These are phyloP conservation scores for Drosophila equinoxialis DNA, from an alignment of 1,140 invertebrate genomes.

Conservation along the genomic window DNA sequence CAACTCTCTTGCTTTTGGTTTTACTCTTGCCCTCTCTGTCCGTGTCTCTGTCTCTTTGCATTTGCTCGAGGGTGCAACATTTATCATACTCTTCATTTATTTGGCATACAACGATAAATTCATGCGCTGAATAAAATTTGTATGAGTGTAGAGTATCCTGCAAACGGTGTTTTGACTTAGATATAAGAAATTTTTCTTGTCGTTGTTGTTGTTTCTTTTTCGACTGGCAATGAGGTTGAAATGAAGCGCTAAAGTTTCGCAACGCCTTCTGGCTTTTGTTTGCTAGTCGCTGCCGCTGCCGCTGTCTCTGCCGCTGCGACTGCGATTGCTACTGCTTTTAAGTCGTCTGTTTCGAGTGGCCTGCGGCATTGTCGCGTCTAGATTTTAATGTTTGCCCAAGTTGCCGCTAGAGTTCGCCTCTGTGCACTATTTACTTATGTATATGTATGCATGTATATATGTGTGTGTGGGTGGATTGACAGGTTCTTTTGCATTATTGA, in stretches of 20 bases:
- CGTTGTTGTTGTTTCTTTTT: conserved; percentile 27
- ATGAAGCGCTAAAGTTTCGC: conserved; percentile 78
- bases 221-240: conserved; percentile 68
- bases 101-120: too few species aligned
- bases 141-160: too few species aligned
- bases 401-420: conserved; percentile 52
- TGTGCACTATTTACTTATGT: conserved; percentile 13
- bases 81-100: conserved; percentile 6
- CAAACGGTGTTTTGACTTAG: too few species aligned
- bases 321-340: conserved; percentile 12
- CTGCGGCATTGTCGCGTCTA: conserved; percentile 44
- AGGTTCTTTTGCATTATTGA: neutral
- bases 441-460: neutral
- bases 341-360: conserved; percentile 56
- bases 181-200: neutral
- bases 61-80: conserved; percentile 76
- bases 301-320: neutral
- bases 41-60: conserved; percentile 34
- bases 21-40: neutral
- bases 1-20: neutral
- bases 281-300: conserved; percentile 37
- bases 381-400: conserved; percentile 47
- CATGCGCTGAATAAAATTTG: too few species aligned
- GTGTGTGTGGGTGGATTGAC: conserved; percentile 14
- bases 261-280: conserved; percentile 78